phyloP scores from a whole-genome alignment of 2,113 vertebrate genomes.

The Psettodes erumei region DNA sequence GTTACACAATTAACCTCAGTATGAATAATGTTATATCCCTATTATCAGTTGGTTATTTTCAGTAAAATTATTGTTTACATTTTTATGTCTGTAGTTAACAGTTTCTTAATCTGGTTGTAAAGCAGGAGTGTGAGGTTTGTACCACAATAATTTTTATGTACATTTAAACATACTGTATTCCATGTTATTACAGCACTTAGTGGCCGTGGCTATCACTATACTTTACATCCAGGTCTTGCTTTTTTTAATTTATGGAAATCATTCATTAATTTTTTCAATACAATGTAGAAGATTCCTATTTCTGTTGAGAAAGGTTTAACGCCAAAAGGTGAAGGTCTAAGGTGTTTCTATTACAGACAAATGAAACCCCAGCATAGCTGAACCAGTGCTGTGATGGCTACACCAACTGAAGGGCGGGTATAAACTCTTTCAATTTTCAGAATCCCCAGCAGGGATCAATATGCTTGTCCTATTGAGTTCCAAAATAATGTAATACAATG shows the following conservation, averaged over 20 bases:
- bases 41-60: not conserved
- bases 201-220: not conserved
- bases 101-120: not conserved
- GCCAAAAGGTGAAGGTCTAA: constrained; percentile 36
- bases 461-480: not conserved
- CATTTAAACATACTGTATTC: constrained; percentile 3
- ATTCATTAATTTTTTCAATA: not conserved
- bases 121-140: not conserved
- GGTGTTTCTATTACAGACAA: not conserved
- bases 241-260: not conserved
- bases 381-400: not conserved
- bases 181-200: constrained; percentile 7
- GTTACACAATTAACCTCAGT: not conserved
- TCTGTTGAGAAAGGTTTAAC: constrained; percentile 5
- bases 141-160: not conserved
- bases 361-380: constrained; percentile 4
- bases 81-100: constrained; percentile 1
- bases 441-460: not conserved
- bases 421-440: constrained; percentile 19
- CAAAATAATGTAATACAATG: constrained; percentile 11
- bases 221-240: not conserved
- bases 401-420: not conserved
- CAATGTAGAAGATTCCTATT: not conserved
- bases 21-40: not conserved
- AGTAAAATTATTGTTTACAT: not conserved